Percentiles rank a stretch among this genome's conserved stretches.
These are phyloP conservation scores for Corydoras maculifer DNA, from an alignment of 2,113 vertebrate species.

Conservation along the genomic window DNA sequence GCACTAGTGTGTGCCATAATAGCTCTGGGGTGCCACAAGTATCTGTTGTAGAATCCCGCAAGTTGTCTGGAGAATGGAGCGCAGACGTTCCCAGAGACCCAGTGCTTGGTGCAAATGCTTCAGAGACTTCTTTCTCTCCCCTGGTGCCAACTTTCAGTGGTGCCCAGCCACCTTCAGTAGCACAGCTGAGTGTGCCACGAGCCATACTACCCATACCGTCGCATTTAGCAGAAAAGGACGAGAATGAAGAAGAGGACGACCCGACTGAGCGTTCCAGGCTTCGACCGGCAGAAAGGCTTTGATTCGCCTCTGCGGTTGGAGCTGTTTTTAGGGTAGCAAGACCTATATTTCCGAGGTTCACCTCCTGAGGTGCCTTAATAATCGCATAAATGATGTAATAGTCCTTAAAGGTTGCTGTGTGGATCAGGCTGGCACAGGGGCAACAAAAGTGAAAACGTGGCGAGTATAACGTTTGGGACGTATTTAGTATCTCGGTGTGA, in stretches of 20 bases:
- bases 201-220: slow-evolving; percentile 43
- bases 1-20: slow-evolving; percentile 11
- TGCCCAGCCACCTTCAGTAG: slow-evolving; percentile 38
- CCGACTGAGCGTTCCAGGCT: slow-evolving; percentile 79
- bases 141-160: slow-evolving; percentile 37
- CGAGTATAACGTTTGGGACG: slow-evolving; percentile 26
- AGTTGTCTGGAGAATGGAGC: slow-evolving; percentile 23
- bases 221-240: slow-evolving; percentile 50
- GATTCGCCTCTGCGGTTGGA: slow-evolving; percentile 49
- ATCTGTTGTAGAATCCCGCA: slow-evolving; percentile 15
- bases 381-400: not conserved
- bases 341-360: slow-evolving; percentile 28
- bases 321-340: slow-evolving; percentile 1
- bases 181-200: slow-evolving; percentile 46
- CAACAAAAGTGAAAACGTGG: slow-evolving; percentile 25
- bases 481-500: slow-evolving; percentile 22
- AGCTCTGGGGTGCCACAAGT: slow-evolving; percentile 32
- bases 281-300: slow-evolving; percentile 77
- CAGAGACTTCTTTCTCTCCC: slow-evolving; percentile 45
- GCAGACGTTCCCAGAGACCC: slow-evolving; percentile 34
- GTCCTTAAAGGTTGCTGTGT: slow-evolving; percentile 48
- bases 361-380: slow-evolving; percentile 33
- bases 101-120: slow-evolving; percentile 13
- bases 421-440: slow-evolving; percentile 50
- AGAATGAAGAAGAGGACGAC: slow-evolving; percentile 60